Conservation (phyloP, 2,113 vertebrate genomes). For the Dicerorhinus sumatrensis region DNA sequence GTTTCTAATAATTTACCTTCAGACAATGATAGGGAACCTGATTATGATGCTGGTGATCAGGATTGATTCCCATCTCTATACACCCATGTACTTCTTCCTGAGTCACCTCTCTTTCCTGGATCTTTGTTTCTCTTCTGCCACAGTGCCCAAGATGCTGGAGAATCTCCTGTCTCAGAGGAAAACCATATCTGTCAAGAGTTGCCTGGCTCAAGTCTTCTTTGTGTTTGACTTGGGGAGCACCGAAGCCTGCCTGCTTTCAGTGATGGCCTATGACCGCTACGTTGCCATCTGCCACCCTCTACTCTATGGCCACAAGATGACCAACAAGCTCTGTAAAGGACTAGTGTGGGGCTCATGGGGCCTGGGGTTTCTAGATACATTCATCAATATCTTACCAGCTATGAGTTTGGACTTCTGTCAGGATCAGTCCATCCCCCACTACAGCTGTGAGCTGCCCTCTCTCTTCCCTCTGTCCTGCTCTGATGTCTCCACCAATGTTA, state of each 20-base stretch:
- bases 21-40: neutral
- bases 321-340: neutral
- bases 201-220: neutral
- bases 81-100: neutral
- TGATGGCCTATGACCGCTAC: neutral
- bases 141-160: neutral
- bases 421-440: neutral
- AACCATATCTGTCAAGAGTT: neutral
- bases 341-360: neutral
- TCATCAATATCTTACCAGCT: neutral
- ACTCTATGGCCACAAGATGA: neutral
- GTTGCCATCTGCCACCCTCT: neutral
- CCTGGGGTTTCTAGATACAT: neutral
- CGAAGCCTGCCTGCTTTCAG: fast-evolving
- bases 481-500: neutral
- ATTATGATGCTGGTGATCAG: neutral
- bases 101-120: neutral
- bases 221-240: fast-evolving
- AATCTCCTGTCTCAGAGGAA: neutral
- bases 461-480: neutral
- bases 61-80: neutral
- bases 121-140: neutral
- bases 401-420: neutral
- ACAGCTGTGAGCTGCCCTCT: neutral
- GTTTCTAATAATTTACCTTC: constrained; percentile 6